Evolutionary conservation across 2,113 vertebrate species (phyloP).

Genomic region (Epinephelus moara): DNA sequence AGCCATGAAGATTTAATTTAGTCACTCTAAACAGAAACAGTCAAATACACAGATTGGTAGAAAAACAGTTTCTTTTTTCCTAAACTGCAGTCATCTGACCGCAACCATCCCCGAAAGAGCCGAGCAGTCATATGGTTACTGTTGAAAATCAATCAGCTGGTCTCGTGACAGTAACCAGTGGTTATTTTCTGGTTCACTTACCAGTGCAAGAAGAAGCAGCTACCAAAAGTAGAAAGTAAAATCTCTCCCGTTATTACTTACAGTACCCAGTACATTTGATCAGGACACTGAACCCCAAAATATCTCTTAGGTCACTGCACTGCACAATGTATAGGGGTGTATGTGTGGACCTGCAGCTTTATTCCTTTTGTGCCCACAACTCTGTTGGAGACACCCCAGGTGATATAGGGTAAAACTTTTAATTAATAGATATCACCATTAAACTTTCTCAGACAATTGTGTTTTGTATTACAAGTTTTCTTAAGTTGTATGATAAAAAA

Average conservation of each 20-base stretch:
- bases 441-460: no score
- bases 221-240: background rate
- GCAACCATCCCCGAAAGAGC: background rate
- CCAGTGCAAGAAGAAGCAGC: background rate
- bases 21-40: background rate
- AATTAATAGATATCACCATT: no score
- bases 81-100: conserved; percentile 13
- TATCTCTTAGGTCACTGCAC: background rate
- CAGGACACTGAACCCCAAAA: background rate
- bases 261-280: background rate
- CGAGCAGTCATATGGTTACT: conserved; percentile 27
- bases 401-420: no score
- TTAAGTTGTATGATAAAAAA: no score
- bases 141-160: conserved; percentile 29
- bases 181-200: background rate
- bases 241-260: background rate
- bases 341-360: background rate
- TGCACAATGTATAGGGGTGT: background rate
- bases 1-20: background rate
- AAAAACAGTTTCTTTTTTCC: background rate
- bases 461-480: no score
- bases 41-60: background rate
- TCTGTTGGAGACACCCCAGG: no score
- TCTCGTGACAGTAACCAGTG: conserved; percentile 25
- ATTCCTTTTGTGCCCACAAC: background rate